These are phyloP conservation scores for Charadrius vociferus DNA, from an alignment of 2,113 vertebrate species.

Conservation along the genomic window DNA sequence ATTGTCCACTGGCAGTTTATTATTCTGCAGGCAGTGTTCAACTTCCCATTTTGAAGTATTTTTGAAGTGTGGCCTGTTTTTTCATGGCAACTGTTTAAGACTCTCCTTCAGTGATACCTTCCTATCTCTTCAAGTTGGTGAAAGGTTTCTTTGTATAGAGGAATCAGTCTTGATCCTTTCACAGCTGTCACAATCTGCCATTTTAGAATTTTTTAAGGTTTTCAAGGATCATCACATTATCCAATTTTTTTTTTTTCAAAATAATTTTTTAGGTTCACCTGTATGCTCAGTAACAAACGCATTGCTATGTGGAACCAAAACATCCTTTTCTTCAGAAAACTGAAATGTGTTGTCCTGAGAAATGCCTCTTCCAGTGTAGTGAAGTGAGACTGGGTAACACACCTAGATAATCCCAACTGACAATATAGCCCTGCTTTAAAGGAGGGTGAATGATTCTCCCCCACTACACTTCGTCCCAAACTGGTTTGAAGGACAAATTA, in stretches of 20 bases:
- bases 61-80: background rate
- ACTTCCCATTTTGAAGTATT: background rate
- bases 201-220: background rate
- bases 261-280: background rate
- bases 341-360: background rate
- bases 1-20: background rate
- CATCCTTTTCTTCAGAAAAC: background rate
- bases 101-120: background rate
- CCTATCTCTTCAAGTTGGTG: background rate
- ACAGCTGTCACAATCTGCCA: background rate
- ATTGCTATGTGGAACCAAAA: background rate
- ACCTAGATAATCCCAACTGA: background rate
- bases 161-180: background rate
- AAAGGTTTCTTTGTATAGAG: background rate
- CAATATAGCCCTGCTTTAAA: background rate
- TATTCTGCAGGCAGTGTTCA: background rate
- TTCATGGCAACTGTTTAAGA: background rate
- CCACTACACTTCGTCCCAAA: background rate
- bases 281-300: background rate
- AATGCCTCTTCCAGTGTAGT: background rate
- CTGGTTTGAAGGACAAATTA: background rate
- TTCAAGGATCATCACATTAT: background rate
- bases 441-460: background rate
- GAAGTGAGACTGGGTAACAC: background rate
- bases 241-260: background rate